A percentile compares a stretch with the other conserved stretches of the same genome.
Conservation (phyloP, 2,797 vertebrate species). For the Centroberyx gerrardi region DNA sequence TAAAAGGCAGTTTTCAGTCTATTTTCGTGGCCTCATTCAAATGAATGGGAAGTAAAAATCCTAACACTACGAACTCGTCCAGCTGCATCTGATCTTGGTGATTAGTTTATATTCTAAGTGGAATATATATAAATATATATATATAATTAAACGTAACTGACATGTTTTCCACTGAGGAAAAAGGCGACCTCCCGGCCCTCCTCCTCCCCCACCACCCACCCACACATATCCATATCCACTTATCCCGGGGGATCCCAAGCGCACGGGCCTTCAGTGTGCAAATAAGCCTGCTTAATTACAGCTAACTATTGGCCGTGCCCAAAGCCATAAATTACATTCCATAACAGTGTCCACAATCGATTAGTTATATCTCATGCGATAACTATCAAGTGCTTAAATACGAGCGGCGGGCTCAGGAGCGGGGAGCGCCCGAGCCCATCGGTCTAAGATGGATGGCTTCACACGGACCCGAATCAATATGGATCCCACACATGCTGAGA, state of each 20-base stretch:
- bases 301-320: conserved; percentile 46
- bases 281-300: conserved; percentile 72
- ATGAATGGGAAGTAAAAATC: no score
- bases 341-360: conserved; percentile 51
- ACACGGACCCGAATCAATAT: conserved; percentile 60
- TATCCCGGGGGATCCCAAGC: conserved; percentile 57
- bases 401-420: conserved; percentile 35
- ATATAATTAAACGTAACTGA: conserved; percentile 68
- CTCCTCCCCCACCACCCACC: conserved; percentile 23
- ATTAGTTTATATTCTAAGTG: no score
- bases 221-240: conserved; percentile 49
- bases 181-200: conserved; percentile 45
- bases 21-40: no score
- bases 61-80: no score
- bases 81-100: no score
- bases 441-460: conserved; percentile 61
- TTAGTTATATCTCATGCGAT: conserved; percentile 65
- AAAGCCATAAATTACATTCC: conserved; percentile 68
- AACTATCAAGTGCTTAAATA: conserved; percentile 64
- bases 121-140: no score
- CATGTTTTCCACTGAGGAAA: conserved; percentile 60
- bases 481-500: conserved; percentile 45
- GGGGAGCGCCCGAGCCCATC: conserved; percentile 22
- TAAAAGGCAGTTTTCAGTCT: no score
- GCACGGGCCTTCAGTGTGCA: conserved; percentile 62